These are phyloP conservation scores for Sebastes taczanowskii DNA, from an alignment of 2,797 vertebrate species.

Conservation along the genomic window DNA sequence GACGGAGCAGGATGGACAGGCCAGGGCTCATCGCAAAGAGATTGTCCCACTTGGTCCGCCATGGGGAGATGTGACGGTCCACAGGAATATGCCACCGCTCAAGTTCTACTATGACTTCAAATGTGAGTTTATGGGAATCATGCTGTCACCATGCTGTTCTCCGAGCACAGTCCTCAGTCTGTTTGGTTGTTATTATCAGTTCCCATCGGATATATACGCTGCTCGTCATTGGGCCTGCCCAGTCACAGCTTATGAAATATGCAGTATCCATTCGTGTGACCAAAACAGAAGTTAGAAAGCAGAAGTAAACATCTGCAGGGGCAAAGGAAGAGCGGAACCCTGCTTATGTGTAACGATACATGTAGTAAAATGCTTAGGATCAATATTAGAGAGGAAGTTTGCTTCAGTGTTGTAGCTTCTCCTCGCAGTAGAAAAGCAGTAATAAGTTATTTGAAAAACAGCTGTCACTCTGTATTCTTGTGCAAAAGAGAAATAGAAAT, in stretches of 20 bases:
- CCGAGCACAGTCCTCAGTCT: background rate
- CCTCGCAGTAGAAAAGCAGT: background rate
- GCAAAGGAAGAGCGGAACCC: background rate
- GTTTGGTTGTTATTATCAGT: background rate
- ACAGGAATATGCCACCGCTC: conserved; percentile 95
- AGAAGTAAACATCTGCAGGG: background rate
- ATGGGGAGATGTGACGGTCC: conserved; percentile 90
- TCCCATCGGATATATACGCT: background rate
- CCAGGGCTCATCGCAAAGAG: conserved; percentile 88
- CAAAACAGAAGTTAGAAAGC: background rate
- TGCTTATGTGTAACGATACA: background rate
- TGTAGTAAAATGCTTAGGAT: background rate
- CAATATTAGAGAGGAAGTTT: background rate
- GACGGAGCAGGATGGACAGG: conserved; percentile 91
- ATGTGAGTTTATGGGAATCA: conserved; percentile 84
- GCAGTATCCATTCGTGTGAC: background rate
- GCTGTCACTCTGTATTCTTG: background rate
- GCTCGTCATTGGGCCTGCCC: background rate
- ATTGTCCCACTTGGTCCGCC: conserved; percentile 88
- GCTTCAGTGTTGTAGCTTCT: background rate
- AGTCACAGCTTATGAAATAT: background rate
- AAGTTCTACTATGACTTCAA: conserved; percentile 97
- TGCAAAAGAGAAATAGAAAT: background rate
- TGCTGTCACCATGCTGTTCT: background rate
- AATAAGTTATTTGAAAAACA: background rate